These are phyloP conservation scores for Scomberomorus guttatus DNA, from an alignment of 2,797 vertebrate species.

Conservation along the genomic window DNA sequence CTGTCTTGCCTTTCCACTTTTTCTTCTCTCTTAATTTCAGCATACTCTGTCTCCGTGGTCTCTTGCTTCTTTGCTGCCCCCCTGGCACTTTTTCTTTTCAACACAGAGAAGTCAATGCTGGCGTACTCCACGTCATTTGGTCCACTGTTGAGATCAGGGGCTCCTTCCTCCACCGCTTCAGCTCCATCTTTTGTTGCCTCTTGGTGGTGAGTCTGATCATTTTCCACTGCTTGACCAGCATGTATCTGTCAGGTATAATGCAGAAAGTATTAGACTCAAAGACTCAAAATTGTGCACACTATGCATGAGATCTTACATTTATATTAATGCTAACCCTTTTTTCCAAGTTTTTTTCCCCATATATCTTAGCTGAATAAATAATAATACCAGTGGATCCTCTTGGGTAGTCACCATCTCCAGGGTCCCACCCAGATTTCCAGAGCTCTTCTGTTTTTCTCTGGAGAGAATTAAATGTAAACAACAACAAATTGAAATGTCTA, in stretches of 20 bases:
- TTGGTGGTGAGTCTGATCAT: slow-evolving; percentile 7
- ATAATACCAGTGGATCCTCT: slow-evolving; percentile 11
- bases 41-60: slow-evolving; percentile 66
- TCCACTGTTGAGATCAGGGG: neutral
- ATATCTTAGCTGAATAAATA: neutral
- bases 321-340: neutral
- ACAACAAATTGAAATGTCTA: too few relatives aligned
- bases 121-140: slow-evolving; percentile 72
- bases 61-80: neutral
- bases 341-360: too few relatives aligned
- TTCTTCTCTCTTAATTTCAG: slow-evolving; percentile 71
- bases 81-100: slow-evolving; percentile 26
- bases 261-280: neutral
- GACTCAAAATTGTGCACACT: neutral
- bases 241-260: slow-evolving; percentile 29
- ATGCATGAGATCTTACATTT: neutral
- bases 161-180: neutral
- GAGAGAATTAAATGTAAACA: neutral
- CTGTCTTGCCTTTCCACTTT: neutral
- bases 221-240: slow-evolving; percentile 10
- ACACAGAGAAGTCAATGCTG: slow-evolving; percentile 61
- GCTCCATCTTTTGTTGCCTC: neutral
- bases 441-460: slow-evolving; percentile 39
- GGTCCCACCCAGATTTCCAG: neutral
- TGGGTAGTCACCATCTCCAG: slow-evolving; percentile 39